Percentiles rank a stretch among this genome's conserved stretches.
These are phyloP conservation scores for Aramus guarauna DNA, from an alignment of 2,113 vertebrate genomes.

Conservation along the genomic window DNA sequence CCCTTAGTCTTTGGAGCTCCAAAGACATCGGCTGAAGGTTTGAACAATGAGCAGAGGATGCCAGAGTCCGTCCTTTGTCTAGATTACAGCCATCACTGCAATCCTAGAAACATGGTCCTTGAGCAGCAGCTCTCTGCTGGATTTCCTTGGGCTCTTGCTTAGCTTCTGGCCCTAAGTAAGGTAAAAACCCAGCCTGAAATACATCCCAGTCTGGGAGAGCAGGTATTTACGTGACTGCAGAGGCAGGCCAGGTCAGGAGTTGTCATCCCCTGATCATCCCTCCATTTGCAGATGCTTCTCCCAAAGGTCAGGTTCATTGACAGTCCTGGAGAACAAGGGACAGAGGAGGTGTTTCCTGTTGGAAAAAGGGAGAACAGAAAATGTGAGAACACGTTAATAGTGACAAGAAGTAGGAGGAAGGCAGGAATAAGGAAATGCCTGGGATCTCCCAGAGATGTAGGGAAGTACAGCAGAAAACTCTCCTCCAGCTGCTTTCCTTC, in stretches of 20 bases:
- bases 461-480: neutral
- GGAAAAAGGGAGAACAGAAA: neutral
- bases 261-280: neutral
- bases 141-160: neutral
- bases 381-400: neutral
- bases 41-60: neutral
- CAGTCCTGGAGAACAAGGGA: neutral
- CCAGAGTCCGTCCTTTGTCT: neutral
- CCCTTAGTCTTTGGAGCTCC: neutral
- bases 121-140: neutral
- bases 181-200: neutral
- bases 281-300: neutral
- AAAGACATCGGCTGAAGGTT: neutral
- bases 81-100: neutral
- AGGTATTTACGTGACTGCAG: neutral
- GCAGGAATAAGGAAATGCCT: neutral
- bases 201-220: neutral
- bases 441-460: neutral
- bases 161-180: neutral
- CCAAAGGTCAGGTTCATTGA: neutral
- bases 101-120: neutral
- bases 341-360: neutral
- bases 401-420: neutral
- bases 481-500: neutral
- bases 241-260: neutral